Conservation (phyloP, 2,797 vertebrate genomes). For the Botia kubotai region DNA sequence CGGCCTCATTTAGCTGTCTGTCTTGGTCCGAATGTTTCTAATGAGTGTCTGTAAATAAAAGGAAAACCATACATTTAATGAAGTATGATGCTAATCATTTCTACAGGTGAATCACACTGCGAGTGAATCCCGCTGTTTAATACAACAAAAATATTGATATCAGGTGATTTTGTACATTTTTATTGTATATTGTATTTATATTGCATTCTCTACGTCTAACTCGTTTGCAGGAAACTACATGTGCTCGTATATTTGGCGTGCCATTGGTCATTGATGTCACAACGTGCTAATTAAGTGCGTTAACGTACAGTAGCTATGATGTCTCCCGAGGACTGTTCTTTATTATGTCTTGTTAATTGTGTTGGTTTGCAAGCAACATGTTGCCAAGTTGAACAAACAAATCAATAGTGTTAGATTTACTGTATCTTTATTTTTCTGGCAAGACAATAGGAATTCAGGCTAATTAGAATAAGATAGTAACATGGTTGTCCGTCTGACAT, state of each 20-base stretch:
- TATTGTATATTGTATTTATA: background rate
- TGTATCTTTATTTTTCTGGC: background rate
- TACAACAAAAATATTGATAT: background rate
- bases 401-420: slow-evolving; percentile 18
- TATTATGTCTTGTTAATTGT: slow-evolving; percentile 30
- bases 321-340: background rate
- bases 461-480: slow-evolving; percentile 30
- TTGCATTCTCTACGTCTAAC: background rate
- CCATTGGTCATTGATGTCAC: background rate
- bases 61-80: background rate
- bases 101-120: background rate
- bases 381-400: slow-evolving; percentile 15
- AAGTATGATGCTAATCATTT: background rate
- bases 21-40: background rate
- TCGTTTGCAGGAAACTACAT: background rate
- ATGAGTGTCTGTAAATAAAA: slow-evolving; percentile 2
- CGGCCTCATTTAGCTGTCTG: background rate
- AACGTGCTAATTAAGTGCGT: background rate
- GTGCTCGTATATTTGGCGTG: background rate
- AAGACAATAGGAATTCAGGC: slow-evolving; percentile 1
- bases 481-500: background rate
- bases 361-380: slow-evolving; percentile 16
- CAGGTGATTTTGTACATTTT: background rate
- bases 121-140: background rate
- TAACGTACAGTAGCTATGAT: slow-evolving; percentile 8